Evolutionary conservation across 2,797 vertebrate species (phyloP), one percentile per base, ranked within the genome.

Genomic region (Rachycentron canadum): DNA sequence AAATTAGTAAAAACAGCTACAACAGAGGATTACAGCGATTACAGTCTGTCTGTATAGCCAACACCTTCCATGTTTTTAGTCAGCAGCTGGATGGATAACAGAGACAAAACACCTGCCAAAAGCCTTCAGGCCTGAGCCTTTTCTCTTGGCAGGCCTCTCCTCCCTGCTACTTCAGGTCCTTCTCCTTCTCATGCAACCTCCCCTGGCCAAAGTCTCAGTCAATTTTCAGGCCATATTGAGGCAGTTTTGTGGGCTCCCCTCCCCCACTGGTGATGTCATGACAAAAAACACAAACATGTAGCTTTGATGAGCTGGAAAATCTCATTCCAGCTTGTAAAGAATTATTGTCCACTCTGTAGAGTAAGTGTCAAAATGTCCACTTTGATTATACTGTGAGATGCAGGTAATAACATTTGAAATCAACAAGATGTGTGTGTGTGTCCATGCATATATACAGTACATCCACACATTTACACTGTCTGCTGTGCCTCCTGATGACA

Each of bases 81-180:
- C 86, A 86, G 87, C 89, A 88, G 90, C 86, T 90, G 88, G 92
- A 91, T 78, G 85, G 86, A 90, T 85, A 76, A 83, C 90, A 92
- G 92, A 93, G 81, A 88, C 86, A 80, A 66, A 90, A 89, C 90
- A 92, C 88, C 91, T 88, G 91, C 89, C 92, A 94, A 79, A 87
- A 89, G 77, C 85, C 91, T 91, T 88, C 86, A 87, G 83, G 79
- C 83, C 71, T 43, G 63, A 91, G 81, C 76, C 79, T 87, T 87
- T 83, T 69, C 77, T 91, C 57, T 87, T 93, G 92, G 93, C 91
- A 86, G n/a, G 82, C 63, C 21, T 83, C 73, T 57, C 77, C 78
- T 73, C 82, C 73, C 88, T 78, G 81, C 91, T 90, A 91, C 90
- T 91, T 90, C 83, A 81, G 84, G 70, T 84, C 89, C 76, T 67